Conservation (phyloP, 2,113 vertebrate species). For the Upupa epops region DNA sequence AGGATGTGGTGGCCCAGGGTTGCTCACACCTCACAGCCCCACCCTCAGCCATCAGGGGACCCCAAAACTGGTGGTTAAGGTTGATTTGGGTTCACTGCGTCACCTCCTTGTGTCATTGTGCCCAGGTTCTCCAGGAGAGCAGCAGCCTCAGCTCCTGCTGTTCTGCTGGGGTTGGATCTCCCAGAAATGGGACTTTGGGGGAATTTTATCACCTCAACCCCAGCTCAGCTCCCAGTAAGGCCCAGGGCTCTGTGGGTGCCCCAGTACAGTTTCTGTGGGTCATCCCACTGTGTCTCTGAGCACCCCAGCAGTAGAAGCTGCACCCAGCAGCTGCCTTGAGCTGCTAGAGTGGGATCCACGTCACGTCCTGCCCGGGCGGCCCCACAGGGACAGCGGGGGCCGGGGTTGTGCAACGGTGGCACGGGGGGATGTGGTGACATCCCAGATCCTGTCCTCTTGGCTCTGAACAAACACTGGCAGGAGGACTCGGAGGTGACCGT, state of each 20-base stretch:
- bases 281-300: accelerated
- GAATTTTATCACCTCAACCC: accelerated
- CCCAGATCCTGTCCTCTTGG: not conserved
- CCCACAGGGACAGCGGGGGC: not conserved
- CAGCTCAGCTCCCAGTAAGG: not conserved
- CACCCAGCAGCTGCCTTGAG: not conserved
- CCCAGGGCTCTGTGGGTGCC: not conserved
- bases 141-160: not conserved
- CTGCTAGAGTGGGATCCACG: not conserved
- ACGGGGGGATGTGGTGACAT: not conserved
- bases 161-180: not conserved
- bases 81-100: not conserved
- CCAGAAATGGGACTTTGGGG: not conserved
- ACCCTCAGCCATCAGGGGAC: not conserved
- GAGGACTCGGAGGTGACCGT: accelerated
- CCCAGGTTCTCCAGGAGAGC: not conserved
- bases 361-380: not conserved
- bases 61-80: not conserved
- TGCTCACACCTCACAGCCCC: not conserved
- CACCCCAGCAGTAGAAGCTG: not conserved
- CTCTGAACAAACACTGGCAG: not conserved
- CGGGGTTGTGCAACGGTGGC: not conserved
- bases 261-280: not conserved
- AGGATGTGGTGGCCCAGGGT: not conserved
- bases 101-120: accelerated